Percentiles rank a stretch among this genome's conserved stretches.
These are phyloP conservation scores for Aptenodytes forsteri DNA, from an alignment of 2,113 vertebrate species.

Conservation along the genomic window DNA sequence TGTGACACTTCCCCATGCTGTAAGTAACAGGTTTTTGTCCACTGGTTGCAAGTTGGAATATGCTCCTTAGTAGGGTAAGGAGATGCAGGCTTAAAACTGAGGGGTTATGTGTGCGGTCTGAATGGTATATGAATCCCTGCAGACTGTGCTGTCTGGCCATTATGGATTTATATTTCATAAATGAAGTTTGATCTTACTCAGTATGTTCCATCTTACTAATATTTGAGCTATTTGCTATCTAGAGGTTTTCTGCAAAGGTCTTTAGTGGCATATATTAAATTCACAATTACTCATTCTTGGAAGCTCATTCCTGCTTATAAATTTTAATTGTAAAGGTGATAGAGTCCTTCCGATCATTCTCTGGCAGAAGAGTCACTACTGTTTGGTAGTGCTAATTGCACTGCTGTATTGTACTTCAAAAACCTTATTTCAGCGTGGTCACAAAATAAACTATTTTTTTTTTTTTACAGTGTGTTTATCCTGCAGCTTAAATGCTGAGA, in stretches of 20 bases:
- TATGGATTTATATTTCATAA: neutral
- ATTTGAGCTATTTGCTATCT: neutral
- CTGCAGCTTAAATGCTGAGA: conserved; percentile 73
- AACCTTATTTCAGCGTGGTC: neutral
- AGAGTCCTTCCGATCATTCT: neutral
- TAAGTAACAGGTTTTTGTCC: neutral
- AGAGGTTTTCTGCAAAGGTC: neutral
- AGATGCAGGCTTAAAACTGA: neutral
- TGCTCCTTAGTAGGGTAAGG: neutral
- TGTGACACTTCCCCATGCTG: neutral
- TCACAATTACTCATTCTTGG: neutral
- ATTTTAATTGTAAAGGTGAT: neutral
- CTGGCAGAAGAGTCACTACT: neutral
- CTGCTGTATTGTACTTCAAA: neutral
- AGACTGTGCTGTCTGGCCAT: neutral
- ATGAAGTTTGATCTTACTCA: neutral
- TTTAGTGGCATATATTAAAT: neutral
- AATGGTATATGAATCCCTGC: neutral
- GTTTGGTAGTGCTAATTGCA: neutral
- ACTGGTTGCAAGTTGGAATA: neutral
- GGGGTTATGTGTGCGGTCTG: neutral
- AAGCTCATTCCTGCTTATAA: neutral
- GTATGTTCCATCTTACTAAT: neutral
- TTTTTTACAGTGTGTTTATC: conserved; percentile 7
- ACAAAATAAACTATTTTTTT: neutral